Percentiles rank a stretch among this genome's conserved stretches.
Conservation (phyloP, 2,797 vertebrate genomes). For the Chelon auratus region DNA sequence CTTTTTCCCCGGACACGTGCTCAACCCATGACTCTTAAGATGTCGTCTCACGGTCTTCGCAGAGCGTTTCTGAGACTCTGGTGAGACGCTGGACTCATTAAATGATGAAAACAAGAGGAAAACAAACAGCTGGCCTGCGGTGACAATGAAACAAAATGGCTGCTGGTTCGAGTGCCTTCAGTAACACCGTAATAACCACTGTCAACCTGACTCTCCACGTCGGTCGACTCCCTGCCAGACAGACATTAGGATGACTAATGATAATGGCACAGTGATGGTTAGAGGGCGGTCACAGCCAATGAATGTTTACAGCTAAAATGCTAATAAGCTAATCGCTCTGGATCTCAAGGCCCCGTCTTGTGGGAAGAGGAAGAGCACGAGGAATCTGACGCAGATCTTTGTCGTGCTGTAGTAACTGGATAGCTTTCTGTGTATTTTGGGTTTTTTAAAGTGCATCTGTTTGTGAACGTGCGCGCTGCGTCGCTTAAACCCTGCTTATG, state of each 20-base stretch:
- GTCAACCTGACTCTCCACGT: conserved; percentile 37
- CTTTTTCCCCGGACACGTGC: conserved; percentile 52
- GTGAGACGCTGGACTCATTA: conserved; percentile 53
- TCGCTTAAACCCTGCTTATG: conserved; percentile 57
- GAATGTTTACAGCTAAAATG: conserved; percentile 85
- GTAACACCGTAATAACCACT: conserved; percentile 63
- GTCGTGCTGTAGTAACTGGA: conserved; percentile 68
- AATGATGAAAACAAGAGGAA: conserved; percentile 42
- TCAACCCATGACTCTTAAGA: conserved; percentile 51
- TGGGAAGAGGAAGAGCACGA: conserved; percentile 63
- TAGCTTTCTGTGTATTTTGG: conserved; percentile 63
- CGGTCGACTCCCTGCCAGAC: conserved; percentile 71
- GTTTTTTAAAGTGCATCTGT: conserved; percentile 47
- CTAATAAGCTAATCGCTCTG: conserved; percentile 83
- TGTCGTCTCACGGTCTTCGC: conserved; percentile 21
- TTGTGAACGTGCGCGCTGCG: conserved; percentile 70
- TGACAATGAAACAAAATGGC: conserved; percentile 80
- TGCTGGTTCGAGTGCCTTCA: conserved; percentile 76
- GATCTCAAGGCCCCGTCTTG: conserved; percentile 65
- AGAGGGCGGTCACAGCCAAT: conserved; percentile 79
- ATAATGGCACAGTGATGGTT: conserved; percentile 72
- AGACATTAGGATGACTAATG: conserved; percentile 74
- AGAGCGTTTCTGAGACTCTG: conserved; percentile 55
- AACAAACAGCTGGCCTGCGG: conserved; percentile 75
- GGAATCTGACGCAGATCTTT: conserved; percentile 66